Conservation (phyloP, 2,797 vertebrate species). For the Sebastiscus albofasciatus region DNA sequence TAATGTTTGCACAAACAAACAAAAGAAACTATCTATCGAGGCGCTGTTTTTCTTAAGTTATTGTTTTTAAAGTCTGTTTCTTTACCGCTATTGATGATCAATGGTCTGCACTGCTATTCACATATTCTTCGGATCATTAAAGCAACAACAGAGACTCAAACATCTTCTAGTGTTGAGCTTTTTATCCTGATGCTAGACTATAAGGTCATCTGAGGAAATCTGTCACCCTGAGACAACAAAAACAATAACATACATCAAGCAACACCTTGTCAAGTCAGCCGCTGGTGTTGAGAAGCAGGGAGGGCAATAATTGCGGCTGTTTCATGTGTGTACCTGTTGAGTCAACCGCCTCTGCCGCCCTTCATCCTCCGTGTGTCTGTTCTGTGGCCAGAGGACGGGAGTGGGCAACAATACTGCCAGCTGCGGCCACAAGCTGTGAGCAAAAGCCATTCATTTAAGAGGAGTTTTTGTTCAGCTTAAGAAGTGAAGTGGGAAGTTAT, state of each 20-base stretch:
- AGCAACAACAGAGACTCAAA: constrained; percentile 22
- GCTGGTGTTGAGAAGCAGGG: neutral
- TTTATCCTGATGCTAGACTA: neutral
- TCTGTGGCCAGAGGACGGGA: constrained; percentile 56
- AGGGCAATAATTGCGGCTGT: constrained; percentile 66
- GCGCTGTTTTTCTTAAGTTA: too few relatives aligned
- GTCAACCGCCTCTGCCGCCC: constrained; percentile 46
- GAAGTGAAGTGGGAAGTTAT: constrained; percentile 83
- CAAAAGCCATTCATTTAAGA: constrained; percentile 75
- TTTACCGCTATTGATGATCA: constrained; percentile 12
- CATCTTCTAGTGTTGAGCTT: constrained; percentile 2
- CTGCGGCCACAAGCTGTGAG: constrained; percentile 81
- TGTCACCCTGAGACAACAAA: neutral
- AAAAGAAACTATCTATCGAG: too few relatives aligned
- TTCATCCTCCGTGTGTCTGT: constrained; percentile 60
- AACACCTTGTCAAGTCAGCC: constrained; percentile 34
- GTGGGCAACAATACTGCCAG: constrained; percentile 78
- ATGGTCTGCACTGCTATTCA: constrained; percentile 8
- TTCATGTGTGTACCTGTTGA: constrained; percentile 77
- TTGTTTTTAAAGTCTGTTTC: neutral
- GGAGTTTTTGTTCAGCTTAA: constrained; percentile 77
- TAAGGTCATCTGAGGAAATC: neutral
- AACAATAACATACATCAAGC: constrained; percentile 29
- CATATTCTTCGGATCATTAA: constrained; percentile 30
- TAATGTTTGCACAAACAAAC: neutral